These are phyloP conservation scores for Pachycephus smyrnensis DNA, from an alignment of 2,888 invertebrate species.

Conservation along the genomic window DNA sequence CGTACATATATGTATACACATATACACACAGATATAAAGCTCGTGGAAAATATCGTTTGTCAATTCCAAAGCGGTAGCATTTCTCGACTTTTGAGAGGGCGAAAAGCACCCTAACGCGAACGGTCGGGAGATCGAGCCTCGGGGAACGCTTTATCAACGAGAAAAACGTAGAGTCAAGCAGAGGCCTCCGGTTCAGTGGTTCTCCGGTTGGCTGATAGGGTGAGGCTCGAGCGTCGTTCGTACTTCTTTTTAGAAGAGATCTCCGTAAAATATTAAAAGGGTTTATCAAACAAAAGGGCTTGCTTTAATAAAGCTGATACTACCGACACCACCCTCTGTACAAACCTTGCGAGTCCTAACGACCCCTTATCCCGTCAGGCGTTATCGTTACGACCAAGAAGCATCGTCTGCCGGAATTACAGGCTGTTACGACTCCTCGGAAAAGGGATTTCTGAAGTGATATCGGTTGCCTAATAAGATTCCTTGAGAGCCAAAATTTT, in stretches of 20 bases:
- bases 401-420: not conserved
- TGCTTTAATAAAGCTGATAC: conserved; percentile 18
- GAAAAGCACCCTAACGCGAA: not conserved
- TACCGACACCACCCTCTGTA: not conserved
- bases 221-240: not conserved
- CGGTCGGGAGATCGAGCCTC: not conserved
- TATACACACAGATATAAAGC: not conserved
- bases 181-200: not conserved
- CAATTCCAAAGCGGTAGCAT: not conserved
- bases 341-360: not conserved
- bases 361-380: not conserved
- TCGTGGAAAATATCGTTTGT: not conserved
- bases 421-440: not conserved
- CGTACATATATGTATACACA: not conserved
- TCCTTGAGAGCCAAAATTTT: not conserved
- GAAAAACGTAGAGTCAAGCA: not conserved
- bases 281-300: conserved; percentile 30
- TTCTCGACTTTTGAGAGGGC: not conserved
- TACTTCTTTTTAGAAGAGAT: conserved; percentile 4
- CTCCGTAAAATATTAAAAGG: conserved; percentile 28
- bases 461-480: not conserved
- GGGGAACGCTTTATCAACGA: not conserved
- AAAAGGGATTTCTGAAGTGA: not conserved
- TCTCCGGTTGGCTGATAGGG: not conserved
- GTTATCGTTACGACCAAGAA: not conserved